Conservation (phyloP, 2,113 vertebrate species). For the Ceyx margarethae region DNA sequence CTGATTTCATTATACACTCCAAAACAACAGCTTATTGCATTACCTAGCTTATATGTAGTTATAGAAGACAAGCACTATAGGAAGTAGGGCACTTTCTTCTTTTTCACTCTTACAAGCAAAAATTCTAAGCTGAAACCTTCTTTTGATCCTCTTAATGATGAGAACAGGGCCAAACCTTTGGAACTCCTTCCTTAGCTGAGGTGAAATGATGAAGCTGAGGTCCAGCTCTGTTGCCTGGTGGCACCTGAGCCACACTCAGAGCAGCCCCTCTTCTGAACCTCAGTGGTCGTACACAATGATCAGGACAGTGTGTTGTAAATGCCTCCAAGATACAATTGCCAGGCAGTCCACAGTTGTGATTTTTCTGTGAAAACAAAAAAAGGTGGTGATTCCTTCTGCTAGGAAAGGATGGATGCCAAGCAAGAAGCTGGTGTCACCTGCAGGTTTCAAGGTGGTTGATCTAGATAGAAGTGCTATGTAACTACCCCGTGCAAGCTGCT, state of each 20-base stretch:
- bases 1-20: constrained; percentile 6
- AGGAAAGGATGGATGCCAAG: background rate
- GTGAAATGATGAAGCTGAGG: background rate
- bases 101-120: background rate
- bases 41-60: background rate
- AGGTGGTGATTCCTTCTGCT: background rate
- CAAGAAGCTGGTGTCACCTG: background rate
- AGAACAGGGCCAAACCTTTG: background rate
- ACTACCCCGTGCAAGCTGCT: fast-evolving
- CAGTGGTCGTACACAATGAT: fast-evolving
- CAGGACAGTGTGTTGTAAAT: background rate
- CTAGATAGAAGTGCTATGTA: fast-evolving
- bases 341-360: background rate
- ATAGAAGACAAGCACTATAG: background rate
- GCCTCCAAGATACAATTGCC: background rate
- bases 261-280: background rate
- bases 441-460: background rate
- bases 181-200: background rate
- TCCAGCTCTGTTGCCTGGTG: background rate
- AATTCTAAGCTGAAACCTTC: background rate
- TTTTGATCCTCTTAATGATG: background rate
- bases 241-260: fast-evolving
- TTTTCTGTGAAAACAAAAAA: background rate
- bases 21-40: background rate
- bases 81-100: background rate